phyloP scores from a whole-genome alignment of 2,797 vertebrate species.

The Tapirus indicus region DNA sequence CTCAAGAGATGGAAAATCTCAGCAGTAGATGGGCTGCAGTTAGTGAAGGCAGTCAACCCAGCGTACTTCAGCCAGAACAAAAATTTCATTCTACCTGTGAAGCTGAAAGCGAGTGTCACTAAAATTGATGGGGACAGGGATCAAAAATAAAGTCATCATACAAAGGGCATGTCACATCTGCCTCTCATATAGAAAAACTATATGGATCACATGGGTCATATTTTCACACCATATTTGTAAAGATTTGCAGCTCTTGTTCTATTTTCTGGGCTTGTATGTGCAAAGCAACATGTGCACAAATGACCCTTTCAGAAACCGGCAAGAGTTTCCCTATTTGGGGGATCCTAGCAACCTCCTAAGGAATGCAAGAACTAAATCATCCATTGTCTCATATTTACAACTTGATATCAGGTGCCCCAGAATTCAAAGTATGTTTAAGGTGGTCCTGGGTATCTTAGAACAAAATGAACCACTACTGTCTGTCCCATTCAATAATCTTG shows the following conservation, averaged over 20 bases:
- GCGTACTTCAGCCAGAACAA: neutral
- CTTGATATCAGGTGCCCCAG: neutral
- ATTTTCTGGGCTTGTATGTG: neutral
- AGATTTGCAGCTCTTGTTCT: neutral
- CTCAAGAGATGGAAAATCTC: conserved; percentile 38
- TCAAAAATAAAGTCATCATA: conserved; percentile 37
- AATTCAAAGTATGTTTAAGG: conserved; percentile 5
- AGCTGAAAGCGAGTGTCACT: conserved; percentile 9
- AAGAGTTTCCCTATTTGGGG: neutral
- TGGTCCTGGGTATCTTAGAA: neutral
- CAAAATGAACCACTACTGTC: neutral
- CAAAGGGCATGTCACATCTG: conserved; percentile 18
- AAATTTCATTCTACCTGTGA: conserved; percentile 46
- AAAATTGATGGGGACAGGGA: conserved; percentile 17
- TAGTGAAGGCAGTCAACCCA: neutral
- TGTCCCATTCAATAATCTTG: neutral
- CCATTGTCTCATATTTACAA: neutral
- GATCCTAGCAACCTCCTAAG: neutral
- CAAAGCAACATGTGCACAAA: conserved; percentile 3
- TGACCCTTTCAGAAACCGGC: neutral
- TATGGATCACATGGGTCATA: neutral
- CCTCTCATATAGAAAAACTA: neutral
- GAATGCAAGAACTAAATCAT: neutral
- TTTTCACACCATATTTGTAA: neutral
- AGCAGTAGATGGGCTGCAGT: neutral